Conservation (phyloP, 1,140 invertebrate species). For the Aphaenogaster ashmeadi region DNA sequence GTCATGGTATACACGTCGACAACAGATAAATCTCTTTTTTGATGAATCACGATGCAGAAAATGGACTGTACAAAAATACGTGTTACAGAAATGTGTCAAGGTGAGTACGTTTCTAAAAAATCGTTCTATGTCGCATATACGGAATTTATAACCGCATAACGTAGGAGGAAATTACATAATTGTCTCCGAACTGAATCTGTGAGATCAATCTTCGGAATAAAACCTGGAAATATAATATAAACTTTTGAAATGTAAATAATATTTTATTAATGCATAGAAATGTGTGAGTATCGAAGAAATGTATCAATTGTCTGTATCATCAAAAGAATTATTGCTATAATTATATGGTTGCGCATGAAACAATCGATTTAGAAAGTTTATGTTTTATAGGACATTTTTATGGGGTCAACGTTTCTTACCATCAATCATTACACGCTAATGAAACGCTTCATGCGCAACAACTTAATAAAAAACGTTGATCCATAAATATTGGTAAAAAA, state of each 20-base stretch:
- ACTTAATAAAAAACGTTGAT: background rate
- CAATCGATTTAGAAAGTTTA: slow-evolving; percentile 1
- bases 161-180: slow-evolving; percentile 11
- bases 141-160: slow-evolving; percentile 5
- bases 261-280: slow-evolving; percentile 6
- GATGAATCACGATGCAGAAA: slow-evolving; percentile 43
- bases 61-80: slow-evolving; percentile 3
- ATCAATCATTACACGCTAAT: slow-evolving; percentile 10
- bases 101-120: slow-evolving; percentile 36
- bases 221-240: background rate
- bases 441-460: background rate
- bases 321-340: slow-evolving; percentile 4
- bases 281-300: background rate
- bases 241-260: background rate
- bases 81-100: slow-evolving; percentile 40
- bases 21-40: slow-evolving; percentile 45
- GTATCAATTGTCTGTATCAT: background rate
- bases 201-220: background rate
- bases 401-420: background rate
- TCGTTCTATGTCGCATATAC: background rate
- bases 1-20: background rate
- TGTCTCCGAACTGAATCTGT: background rate
- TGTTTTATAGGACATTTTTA: background rate
- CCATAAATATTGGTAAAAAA: too few species aligned
- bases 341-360: background rate